Evolutionary conservation across 2,888 invertebrate species (phyloP), one percentile per base, ranked within the genome.

Genomic region (Dasypolia templi): DNA sequence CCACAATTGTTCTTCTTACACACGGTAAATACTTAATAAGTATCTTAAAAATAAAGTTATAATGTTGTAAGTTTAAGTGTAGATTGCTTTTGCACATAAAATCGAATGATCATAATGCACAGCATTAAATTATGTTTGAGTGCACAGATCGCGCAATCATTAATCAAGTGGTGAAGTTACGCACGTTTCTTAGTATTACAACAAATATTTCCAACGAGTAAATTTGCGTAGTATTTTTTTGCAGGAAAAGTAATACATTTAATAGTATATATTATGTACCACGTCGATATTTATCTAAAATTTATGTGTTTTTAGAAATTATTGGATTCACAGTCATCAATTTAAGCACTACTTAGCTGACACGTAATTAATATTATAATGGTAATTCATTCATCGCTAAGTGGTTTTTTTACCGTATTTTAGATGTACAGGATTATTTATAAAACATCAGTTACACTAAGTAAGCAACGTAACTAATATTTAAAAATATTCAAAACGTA

Each of bases 41-140:
- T 29, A 51, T 17, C 26, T 39, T 55, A 35, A 55, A 44, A n/a
- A 29, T 44, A 63, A 56, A 29, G 22, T 56, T 12, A 14, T 53
- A n/a, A 42, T 55, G n/a, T 49, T 39, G 42, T 61, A 35, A 67
- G 19, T 72, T 44, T n/a, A 55, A 29, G 26, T 59, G n/a, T 69
- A 77, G 51, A 56, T 77, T 70, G 66, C 44, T 49, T 72, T 67
- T 44, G 61, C 68, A 79, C 76, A 32, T 32, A 35, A 29, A 66
- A 42, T 63, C 29, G 39, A 56, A 68, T 61, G 59, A 68, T 42
- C n/a, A 61, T 64, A 75, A 81, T 81, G 68, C 79, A 81, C 64
- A 64, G 44, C 35, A 64, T 65, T 51, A 35, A 67, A 75, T 75
- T 42, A 78, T 70, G 55, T 65, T 77, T 49, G 46, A 77, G 61